Evolutionary conservation across 64 coral and sea anemone species (phyloP).

Genomic region (Astreopora myriophthalma): DNA sequence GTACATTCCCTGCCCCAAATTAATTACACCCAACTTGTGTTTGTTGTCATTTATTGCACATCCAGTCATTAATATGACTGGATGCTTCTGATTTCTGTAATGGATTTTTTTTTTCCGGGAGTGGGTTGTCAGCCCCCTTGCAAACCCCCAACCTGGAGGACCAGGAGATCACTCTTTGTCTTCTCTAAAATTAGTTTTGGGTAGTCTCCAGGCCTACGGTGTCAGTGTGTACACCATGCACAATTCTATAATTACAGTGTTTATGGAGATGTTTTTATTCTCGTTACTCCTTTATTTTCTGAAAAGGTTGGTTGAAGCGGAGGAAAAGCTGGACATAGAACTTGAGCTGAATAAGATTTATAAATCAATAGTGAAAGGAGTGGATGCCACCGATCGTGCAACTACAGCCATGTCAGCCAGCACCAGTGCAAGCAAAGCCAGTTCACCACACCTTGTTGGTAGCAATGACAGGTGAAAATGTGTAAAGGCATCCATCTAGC

Average conservation of each 20-base stretch:
- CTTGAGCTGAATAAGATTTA: constrained; percentile 85
- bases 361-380: constrained; percentile 78
- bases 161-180: no score
- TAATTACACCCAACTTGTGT: no score
- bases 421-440: constrained; percentile 37
- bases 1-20: no score
- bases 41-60: no score
- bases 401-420: constrained; percentile 72
- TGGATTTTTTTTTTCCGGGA: no score
- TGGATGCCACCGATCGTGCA: constrained; percentile 65
- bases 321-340: constrained; percentile 85
- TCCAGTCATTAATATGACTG: no score
- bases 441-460: constrained; percentile 64
- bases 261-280: background rate
- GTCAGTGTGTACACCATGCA: no score
- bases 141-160: no score
- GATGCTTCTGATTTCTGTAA: no score
- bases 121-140: no score
- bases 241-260: background rate
- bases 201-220: no score
- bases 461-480: constrained; percentile 71
- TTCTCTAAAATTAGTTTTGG: no score
- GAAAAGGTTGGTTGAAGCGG: constrained; percentile 77
- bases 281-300: background rate
- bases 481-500: background rate